Conservation (phyloP, 1,140 invertebrate genomes). For the Lasioglossum baleicum region DNA sequence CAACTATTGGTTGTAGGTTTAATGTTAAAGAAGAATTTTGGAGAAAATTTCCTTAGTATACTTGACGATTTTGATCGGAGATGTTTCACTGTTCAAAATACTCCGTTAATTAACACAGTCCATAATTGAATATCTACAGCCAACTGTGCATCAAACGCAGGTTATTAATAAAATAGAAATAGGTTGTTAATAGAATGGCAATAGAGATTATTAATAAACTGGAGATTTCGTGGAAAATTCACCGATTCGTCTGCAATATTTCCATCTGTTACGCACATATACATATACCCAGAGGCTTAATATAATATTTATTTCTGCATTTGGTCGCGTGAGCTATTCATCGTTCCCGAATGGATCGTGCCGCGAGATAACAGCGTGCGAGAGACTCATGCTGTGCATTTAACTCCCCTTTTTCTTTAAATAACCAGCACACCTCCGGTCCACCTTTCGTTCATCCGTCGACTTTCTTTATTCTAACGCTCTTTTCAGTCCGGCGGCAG, state of each 20-base stretch:
- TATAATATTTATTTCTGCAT: slow-evolving; percentile 56
- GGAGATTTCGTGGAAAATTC: not conserved
- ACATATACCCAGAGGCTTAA: slow-evolving; percentile 33
- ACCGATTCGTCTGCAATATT: not conserved
- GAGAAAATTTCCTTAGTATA: too few relatives aligned
- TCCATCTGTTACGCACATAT: not conserved
- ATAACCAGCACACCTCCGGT: slow-evolving; percentile 51
- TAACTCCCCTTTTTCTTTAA: slow-evolving; percentile 34
- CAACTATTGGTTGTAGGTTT: too few relatives aligned
- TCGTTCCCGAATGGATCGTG: slow-evolving; percentile 43
- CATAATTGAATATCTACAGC: too few relatives aligned
- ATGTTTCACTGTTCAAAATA: too few relatives aligned
- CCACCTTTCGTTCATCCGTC: slow-evolving; percentile 52
- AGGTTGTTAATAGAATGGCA: not conserved
- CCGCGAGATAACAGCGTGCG: slow-evolving; percentile 20
- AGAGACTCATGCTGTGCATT: slow-evolving; percentile 44
- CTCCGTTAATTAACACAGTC: too few relatives aligned
- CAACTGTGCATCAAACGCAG: too few relatives aligned
- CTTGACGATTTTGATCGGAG: too few relatives aligned
- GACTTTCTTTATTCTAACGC: slow-evolving; percentile 52
- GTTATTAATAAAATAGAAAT: not conserved
- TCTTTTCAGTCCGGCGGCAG: slow-evolving; percentile 34
- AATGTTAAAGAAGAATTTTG: too few relatives aligned
- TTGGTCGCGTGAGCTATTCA: slow-evolving; percentile 59
- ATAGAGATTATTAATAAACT: not conserved